These are phyloP conservation scores for Drosophila peninsularis DNA, from an alignment of 2,888 invertebrate genomes.

Conservation along the genomic window DNA sequence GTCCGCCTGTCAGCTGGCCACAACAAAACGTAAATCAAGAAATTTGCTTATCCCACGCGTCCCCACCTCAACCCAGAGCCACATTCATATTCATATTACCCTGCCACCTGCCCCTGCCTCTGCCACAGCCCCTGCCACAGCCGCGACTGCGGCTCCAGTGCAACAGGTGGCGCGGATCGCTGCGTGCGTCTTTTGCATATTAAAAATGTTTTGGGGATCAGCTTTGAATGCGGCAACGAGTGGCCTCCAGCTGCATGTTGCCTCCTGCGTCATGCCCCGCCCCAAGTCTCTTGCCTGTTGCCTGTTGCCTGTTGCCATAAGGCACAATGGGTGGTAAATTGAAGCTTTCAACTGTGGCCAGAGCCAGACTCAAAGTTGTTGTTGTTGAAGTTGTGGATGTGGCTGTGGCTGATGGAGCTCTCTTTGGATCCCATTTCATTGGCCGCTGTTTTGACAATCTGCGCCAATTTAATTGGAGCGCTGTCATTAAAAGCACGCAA, in stretches of 20 bases:
- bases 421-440: slow-evolving; percentile 66
- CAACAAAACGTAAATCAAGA: slow-evolving; percentile 75
- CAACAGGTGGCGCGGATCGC: slow-evolving; percentile 65
- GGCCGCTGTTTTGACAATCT: slow-evolving; percentile 77
- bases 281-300: slow-evolving; percentile 10
- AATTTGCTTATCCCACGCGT: slow-evolving; percentile 75
- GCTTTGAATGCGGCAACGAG: slow-evolving; percentile 23
- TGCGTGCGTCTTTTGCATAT: slow-evolving; percentile 69
- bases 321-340: slow-evolving; percentile 80
- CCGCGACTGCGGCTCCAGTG: slow-evolving; percentile 19
- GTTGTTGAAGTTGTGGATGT: slow-evolving; percentile 16
- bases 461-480: slow-evolving; percentile 77
- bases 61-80: slow-evolving; percentile 7
- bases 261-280: slow-evolving; percentile 7
- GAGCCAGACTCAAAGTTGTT: slow-evolving; percentile 8
- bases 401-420: slow-evolving; percentile 17
- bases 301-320: slow-evolving; percentile 58
- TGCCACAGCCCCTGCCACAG: not conserved
- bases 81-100: slow-evolving; percentile 1
- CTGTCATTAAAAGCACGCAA: slow-evolving; percentile 81
- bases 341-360: slow-evolving; percentile 74
- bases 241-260: slow-evolving; percentile 27
- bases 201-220: slow-evolving; percentile 56
- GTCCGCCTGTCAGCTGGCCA: slow-evolving; percentile 52
- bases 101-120: slow-evolving; percentile 1